Evolutionary conservation across 1,140 invertebrate species (phyloP), one percentile per base, ranked within the genome.

Genomic region (Neodiprion fabricii): DNA sequence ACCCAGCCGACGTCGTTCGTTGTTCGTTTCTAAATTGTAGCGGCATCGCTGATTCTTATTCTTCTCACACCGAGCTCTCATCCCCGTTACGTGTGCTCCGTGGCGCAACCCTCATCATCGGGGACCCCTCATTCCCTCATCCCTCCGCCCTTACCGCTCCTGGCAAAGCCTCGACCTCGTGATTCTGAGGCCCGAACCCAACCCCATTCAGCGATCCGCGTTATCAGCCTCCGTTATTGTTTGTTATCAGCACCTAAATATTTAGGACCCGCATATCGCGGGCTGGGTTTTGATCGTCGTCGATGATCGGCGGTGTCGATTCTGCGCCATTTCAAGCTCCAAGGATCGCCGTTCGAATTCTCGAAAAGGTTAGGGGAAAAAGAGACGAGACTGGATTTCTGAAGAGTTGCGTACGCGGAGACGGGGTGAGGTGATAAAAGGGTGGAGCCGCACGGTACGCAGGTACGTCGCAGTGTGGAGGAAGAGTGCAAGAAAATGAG

Each of bases 151-250:
- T 67, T n/a, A 14, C 48, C 74, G 67, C 28, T 40, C 28, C 28
- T 5, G 53, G 8, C n/a, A 9, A 61, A 61, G 0, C 53, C 9
- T 61, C 53, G 53, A 61, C 53, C 53, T 61, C 53, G 11, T 3
- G 4, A 17, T 17, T 17, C 28, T 5, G 14, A 67, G 70, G 49
- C 69, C 67, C 53, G 61, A 23, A 65, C 67, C 48, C 49, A 17
- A 50, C 61, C 70, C 70, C 48, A 48, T 12, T 69, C 67, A 69
- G 66, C 76, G 72, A 77, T 48, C 66, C 71, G 48, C 73, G 74
- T 79, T 81, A 81, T 81, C 80, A 78, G 77, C 67, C 74, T 47
- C 71, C 70, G 74, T 80, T 81, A 81, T 81, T 80, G 79, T 81
- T 81, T 80, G 77, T 80, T 81, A 81, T 80, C 80, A 74, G 73